Evolutionary conservation across 92 coral and sea anemone species (phyloP).

Genomic region (Porites rus): DNA sequence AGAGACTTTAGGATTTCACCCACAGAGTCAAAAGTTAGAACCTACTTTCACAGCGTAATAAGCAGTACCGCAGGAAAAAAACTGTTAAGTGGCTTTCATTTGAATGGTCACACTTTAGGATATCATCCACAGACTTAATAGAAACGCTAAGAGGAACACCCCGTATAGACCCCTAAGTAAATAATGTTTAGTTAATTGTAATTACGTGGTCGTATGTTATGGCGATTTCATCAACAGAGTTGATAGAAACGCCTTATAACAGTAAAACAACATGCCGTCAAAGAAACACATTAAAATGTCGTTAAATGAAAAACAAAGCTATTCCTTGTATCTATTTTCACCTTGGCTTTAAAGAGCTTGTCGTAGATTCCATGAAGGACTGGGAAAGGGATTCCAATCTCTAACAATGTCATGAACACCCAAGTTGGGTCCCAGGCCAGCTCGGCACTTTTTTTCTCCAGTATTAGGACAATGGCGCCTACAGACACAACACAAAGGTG

Average conservation of each 20-base stretch:
- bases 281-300: too few relatives aligned
- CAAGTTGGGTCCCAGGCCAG: constrained; percentile 90
- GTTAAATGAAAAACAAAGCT: too few relatives aligned
- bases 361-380: constrained; percentile 96
- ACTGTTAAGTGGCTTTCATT: neutral
- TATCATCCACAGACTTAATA: too few relatives aligned
- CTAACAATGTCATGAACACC: constrained; percentile 93
- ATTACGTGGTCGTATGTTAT: too few relatives aligned
- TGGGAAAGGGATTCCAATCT: constrained; percentile 97
- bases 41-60: too few relatives aligned
- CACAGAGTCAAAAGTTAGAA: neutral
- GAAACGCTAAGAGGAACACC: neutral
- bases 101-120: too few relatives aligned
- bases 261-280: too few relatives aligned
- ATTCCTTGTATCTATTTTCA: neutral
- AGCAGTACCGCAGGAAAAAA: too few relatives aligned
- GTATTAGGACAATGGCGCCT: constrained; percentile 86
- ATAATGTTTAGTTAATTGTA: too few relatives aligned
- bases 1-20: too few relatives aligned
- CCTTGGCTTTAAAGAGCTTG: constrained; percentile 94
- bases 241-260: too few relatives aligned
- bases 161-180: neutral
- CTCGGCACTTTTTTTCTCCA: constrained; percentile 90
- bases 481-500: neutral
- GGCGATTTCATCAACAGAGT: too few relatives aligned